These are phyloP conservation scores for Parambassis ranga DNA, from an alignment of 2,797 vertebrate species.

Conservation along the genomic window DNA sequence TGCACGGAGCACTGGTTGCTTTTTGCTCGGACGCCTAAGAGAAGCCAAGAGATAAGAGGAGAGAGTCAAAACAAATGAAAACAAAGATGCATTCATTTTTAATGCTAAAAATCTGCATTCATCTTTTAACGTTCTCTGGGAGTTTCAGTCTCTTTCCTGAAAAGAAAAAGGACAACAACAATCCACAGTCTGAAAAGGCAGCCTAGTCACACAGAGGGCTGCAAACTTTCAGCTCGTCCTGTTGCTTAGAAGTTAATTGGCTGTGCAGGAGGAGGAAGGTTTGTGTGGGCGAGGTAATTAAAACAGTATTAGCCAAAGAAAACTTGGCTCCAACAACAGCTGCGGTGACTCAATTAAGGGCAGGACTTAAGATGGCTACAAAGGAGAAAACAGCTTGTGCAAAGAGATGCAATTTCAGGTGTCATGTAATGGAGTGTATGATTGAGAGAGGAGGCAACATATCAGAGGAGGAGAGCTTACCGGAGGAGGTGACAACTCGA, in stretches of 20 bases:
- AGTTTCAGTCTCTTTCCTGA: not conserved
- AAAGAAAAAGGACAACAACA: not conserved
- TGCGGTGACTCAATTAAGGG: slow-evolving; percentile 68
- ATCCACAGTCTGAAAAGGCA: slow-evolving; percentile 14
- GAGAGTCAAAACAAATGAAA: not conserved
- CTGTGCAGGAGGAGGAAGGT: slow-evolving; percentile 57
- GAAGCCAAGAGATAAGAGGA: not conserved
- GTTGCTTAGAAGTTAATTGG: slow-evolving; percentile 71
- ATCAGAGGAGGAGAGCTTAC: slow-evolving; percentile 78
- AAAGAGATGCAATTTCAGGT: slow-evolving; percentile 25
- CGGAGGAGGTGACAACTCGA: slow-evolving; percentile 91
- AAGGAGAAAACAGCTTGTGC: slow-evolving; percentile 34
- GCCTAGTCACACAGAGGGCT: slow-evolving; percentile 17
- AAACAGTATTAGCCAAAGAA: slow-evolving; percentile 76
- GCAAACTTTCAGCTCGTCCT: slow-evolving; percentile 40
- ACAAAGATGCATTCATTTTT: slow-evolving; percentile 18
- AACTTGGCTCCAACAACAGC: slow-evolving; percentile 58
- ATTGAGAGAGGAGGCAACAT: not conserved
- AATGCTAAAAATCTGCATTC: not conserved
- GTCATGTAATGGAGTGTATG: not conserved
- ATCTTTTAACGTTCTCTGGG: slow-evolving; percentile 1
- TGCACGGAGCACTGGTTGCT: slow-evolving; percentile 86
- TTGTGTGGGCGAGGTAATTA: slow-evolving; percentile 74
- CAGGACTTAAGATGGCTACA: slow-evolving; percentile 27
- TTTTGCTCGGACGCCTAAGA: slow-evolving; percentile 91